Evolutionary conservation across 2,113 vertebrate species (phyloP).

Genomic region (Bufo gargarizans): DNA sequence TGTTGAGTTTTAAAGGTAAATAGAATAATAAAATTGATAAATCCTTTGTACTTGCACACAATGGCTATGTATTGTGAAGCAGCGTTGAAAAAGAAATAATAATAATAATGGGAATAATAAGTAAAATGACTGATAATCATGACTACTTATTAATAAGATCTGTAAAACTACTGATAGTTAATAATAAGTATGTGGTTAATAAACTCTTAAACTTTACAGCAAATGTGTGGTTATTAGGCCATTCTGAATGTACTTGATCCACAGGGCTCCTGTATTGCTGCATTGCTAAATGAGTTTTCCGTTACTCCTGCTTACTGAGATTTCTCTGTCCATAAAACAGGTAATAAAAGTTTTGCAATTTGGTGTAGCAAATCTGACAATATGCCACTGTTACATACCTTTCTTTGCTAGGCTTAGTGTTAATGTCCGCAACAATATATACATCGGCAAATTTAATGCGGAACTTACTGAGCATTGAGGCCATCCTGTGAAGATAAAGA

Average conservation of each 20-base stretch:
- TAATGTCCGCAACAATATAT: constrained; percentile 87
- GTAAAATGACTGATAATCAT: too few species aligned
- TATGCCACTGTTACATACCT: constrained; percentile 76
- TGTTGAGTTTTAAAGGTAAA: background rate
- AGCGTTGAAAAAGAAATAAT: too few species aligned
- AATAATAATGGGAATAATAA: too few species aligned
- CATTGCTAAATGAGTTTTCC: background rate
- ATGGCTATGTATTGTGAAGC: background rate
- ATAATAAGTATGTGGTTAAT: background rate
- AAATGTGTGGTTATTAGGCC: background rate
- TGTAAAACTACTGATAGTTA: background rate
- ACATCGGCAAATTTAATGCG: constrained; percentile 92
- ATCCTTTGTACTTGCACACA: background rate
- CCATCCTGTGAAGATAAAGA: constrained; percentile 82
- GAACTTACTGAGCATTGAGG: constrained; percentile 89
- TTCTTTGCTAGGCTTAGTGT: constrained; percentile 82
- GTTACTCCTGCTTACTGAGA: background rate
- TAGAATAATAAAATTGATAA: background rate
- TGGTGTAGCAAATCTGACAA: constrained; percentile 3
- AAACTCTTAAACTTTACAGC: background rate
- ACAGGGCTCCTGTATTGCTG: background rate
- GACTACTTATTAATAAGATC: too few species aligned
- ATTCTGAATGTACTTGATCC: background rate
- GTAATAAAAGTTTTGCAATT: constrained; percentile 14
- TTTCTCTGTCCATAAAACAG: constrained; percentile 12